phyloP scores from a whole-genome alignment of 1,140 invertebrate genomes.

The Drosophila ercepeae region DNA sequence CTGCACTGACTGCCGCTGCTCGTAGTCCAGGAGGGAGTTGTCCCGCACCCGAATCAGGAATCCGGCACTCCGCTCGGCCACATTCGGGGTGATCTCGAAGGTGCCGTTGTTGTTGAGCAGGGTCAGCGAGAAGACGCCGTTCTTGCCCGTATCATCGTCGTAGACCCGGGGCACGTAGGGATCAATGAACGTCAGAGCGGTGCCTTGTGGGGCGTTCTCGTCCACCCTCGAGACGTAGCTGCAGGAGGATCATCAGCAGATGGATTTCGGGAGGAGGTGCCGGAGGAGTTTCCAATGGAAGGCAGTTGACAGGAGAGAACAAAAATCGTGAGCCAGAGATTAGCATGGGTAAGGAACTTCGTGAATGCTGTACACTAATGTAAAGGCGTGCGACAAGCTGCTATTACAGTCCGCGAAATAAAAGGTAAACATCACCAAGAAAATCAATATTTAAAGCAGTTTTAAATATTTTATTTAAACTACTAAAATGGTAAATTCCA shows the following conservation, averaged over 20 bases:
- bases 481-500: neutral
- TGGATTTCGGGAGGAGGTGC: neutral
- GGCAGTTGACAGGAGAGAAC: slow-evolving; percentile 13
- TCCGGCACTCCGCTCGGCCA: slow-evolving; percentile 91
- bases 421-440: neutral
- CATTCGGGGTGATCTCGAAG: slow-evolving; percentile 94
- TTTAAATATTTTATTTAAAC: neutral
- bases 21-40: slow-evolving; percentile 92
- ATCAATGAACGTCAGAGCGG: slow-evolving; percentile 88
- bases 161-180: slow-evolving; percentile 89
- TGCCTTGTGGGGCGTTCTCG: slow-evolving; percentile 93
- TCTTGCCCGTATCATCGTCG: slow-evolving; percentile 91
- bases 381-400: slow-evolving; percentile 51
- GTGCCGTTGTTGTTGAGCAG: slow-evolving; percentile 93
- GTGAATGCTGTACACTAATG: slow-evolving; percentile 55
- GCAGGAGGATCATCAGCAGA: slow-evolving; percentile 46
- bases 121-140: slow-evolving; percentile 92
- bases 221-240: slow-evolving; percentile 90
- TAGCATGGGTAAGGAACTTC: slow-evolving; percentile 70
- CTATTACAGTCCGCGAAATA: slow-evolving; percentile 27
- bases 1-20: slow-evolving; percentile 88
- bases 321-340: slow-evolving; percentile 62
- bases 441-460: neutral
- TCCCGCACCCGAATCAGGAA: slow-evolving; percentile 94
- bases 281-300: neutral